phyloP scores from a whole-genome alignment of 2,113 vertebrate species.

The Misgurnus anguillicaudatus region DNA sequence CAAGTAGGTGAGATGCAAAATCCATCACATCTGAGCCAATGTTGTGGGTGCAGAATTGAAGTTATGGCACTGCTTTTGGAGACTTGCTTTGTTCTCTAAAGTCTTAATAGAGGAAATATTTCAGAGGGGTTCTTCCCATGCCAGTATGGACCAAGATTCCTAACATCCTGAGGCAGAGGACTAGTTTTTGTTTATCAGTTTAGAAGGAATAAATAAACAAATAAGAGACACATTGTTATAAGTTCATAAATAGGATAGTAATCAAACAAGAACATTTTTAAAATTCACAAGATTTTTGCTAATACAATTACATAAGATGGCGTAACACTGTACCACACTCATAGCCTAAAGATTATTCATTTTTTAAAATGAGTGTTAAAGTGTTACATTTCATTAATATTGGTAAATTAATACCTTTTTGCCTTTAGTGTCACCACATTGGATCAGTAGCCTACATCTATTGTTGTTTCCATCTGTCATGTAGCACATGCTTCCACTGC shows the following conservation, averaged over 20 bases:
- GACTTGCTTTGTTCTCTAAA: background rate
- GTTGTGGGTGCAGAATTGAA: background rate
- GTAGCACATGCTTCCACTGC: background rate
- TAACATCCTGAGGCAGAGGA: background rate
- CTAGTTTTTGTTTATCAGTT: background rate
- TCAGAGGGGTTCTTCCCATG: background rate
- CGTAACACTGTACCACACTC: no score
- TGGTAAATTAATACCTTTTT: background rate
- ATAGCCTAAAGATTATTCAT: no score
- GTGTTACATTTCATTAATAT: background rate
- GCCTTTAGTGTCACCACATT: background rate
- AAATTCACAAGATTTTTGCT: no score
- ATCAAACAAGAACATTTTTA: background rate
- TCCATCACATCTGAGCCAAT: background rate
- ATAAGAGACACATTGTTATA: background rate
- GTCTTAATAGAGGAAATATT: background rate
- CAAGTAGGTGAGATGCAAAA: background rate
- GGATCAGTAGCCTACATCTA: background rate
- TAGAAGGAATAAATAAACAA: background rate
- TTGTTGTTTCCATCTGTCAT: background rate
- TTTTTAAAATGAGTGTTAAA: background rate
- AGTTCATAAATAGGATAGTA: background rate
- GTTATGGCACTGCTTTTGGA: background rate
- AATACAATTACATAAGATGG: no score
- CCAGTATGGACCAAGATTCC: conserved; percentile 1